phyloP scores from a whole-genome alignment of 2,113 vertebrate species.

The Emydura subglobosa region DNA sequence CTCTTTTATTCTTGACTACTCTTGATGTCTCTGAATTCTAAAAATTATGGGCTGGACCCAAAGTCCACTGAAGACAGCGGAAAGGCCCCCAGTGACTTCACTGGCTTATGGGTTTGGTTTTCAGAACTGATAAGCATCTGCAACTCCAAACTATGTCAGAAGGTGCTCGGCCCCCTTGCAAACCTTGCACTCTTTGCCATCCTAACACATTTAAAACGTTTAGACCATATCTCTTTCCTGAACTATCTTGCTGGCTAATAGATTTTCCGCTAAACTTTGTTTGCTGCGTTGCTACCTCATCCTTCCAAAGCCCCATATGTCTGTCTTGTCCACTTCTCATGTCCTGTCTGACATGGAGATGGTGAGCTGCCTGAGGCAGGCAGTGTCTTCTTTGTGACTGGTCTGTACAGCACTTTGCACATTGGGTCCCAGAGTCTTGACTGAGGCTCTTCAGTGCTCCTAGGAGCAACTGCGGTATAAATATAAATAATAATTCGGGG shows the following conservation, averaged over 20 bases:
- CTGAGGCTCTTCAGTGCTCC: not conserved
- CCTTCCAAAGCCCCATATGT: slow-evolving; percentile 27
- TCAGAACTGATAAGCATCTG: slow-evolving; percentile 18
- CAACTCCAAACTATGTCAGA: slow-evolving; percentile 62
- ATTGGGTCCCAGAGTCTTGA: not conserved
- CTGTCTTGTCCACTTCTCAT: slow-evolving; percentile 25
- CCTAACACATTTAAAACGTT: not conserved
- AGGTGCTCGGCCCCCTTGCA: slow-evolving; percentile 42
- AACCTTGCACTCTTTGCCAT: not conserved
- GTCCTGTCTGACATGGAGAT: not conserved
- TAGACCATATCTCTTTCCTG: slow-evolving; percentile 58
- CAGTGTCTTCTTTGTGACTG: not conserved
- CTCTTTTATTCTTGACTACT: not conserved
- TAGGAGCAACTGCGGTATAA: not conserved
- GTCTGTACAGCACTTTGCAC: not conserved
- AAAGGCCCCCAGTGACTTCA: not conserved
- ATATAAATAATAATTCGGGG: not conserved
- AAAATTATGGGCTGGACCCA: not conserved
- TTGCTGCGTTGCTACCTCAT: slow-evolving; percentile 71
- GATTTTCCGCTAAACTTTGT: slow-evolving; percentile 66
- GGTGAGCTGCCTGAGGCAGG: slow-evolving; percentile 22
- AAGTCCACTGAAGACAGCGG: not conserved
- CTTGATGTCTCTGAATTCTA: not conserved
- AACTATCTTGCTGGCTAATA: slow-evolving; percentile 60
- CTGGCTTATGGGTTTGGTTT: not conserved